Base-by-base conservation (phyloP, 2,888 invertebrate species). In the Noctua fimbriata region DNA sequence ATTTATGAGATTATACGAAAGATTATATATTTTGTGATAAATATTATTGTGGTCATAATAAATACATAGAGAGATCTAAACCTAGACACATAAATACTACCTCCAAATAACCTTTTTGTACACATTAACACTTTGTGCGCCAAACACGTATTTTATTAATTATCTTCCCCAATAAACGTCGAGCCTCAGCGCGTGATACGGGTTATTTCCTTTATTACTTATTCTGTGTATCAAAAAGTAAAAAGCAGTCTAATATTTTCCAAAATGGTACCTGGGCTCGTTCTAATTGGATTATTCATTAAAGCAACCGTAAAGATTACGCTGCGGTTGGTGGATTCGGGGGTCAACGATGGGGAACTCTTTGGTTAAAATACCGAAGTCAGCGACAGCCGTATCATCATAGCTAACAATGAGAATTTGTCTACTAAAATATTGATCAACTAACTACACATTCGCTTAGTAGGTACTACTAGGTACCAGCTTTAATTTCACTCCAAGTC, bases 141-240 rank as follows among this genome's bases (percentile, higher is more conserved):
- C 70, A 70, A 77, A 76, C 83, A 86, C 78, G 86, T 86, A 86
- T 73, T 82, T 74, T 82, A 86, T 86, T 84, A 86, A 86, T 86
- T 86, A 86, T 70, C 82, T 78, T 72, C 69, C 72, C 65, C 71
- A 69, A 82, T 75, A 79, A 87, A 79, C 70, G 70, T 79, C 47
- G 60, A 79, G 84, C 70, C 67, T 67, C 58, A 73, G 49, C 74
- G 69, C 76, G 69, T 60, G 83, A 83, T 65, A 79, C 73, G 79
- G 72, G 74, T 67, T 83, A 63, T 71, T 76, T 79, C 70, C 71
- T 73, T 75, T 67, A 87, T 80, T 76, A 87, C 63, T 75, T 80
- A 85, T 84, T 75, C 87, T 67, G 66, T 73, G 60, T 83, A 74
- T 70, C 52, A 77, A 80, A 77, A 69, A 67, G 79, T 76, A 76